A percentile compares a stretch with the other conserved stretches of the same genome.
Evolutionary conservation across 1,140 invertebrate species (phyloP).

Genomic region (Leptopilina clavipes): DNA sequence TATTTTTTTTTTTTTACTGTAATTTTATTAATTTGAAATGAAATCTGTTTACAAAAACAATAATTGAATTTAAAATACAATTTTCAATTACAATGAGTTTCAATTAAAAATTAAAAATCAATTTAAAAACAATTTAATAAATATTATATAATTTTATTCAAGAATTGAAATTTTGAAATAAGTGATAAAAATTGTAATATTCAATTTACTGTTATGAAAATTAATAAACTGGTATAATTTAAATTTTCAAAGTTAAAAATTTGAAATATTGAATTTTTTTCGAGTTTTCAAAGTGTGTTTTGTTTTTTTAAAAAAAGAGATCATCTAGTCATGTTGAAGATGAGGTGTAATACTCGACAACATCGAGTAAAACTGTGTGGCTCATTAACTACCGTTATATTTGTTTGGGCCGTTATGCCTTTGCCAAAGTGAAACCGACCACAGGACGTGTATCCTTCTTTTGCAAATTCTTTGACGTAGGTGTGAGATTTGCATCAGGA

Average conservation of each 20-base stretch:
- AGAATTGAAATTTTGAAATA: too few species aligned
- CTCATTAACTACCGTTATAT: constrained; percentile 73
- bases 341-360: not conserved
- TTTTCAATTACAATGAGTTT: too few species aligned
- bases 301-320: not conserved
- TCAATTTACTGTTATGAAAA: not conserved
- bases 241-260: not conserved
- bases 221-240: not conserved
- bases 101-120: not conserved
- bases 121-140: too few species aligned
- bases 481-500: constrained; percentile 23
- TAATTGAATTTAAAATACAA: too few species aligned
- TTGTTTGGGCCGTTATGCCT: constrained; percentile 73
- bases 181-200: not conserved
- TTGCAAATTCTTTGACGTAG: constrained; percentile 32
- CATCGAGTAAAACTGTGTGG: constrained; percentile 36
- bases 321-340: constrained; percentile 1
- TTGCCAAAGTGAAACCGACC: constrained; percentile 68
- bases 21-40: too few species aligned
- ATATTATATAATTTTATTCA: not conserved
- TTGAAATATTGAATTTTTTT: not conserved
- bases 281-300: not conserved
- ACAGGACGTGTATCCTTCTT: constrained; percentile 17
- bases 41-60: too few species aligned
- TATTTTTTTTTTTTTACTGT: too few species aligned